phyloP scores from a whole-genome alignment of 2,888 invertebrate genomes.

The Plemyria rubiginata region DNA sequence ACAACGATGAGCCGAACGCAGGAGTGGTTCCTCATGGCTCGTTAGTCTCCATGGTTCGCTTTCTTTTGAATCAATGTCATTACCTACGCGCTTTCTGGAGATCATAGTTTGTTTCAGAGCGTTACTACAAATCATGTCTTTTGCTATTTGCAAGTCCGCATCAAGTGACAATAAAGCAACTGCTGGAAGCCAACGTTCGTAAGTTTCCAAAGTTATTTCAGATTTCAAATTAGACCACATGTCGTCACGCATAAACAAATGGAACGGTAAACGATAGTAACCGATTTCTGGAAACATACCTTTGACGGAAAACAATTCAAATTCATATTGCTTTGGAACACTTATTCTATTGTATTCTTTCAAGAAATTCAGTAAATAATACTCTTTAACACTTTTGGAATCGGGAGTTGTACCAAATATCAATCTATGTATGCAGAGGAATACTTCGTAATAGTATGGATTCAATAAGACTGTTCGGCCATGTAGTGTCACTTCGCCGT shows the following conservation, averaged over 20 bases:
- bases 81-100: constrained; percentile 60
- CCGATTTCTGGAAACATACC: constrained; percentile 82
- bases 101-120: constrained; percentile 83
- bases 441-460: constrained; percentile 80
- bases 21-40: constrained; percentile 72
- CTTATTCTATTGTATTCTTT: constrained; percentile 74
- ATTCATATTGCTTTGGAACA: constrained; percentile 77
- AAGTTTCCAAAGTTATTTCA: constrained; percentile 80
- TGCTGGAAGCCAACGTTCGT: constrained; percentile 77
- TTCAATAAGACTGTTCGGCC: constrained; percentile 74
- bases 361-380: constrained; percentile 73
- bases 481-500: constrained; percentile 76
- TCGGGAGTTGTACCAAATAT: constrained; percentile 62
- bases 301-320: constrained; percentile 78
- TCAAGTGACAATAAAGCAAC: constrained; percentile 72
- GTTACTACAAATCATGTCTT: constrained; percentile 82
- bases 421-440: constrained; percentile 71
- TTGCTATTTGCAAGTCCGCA: constrained; percentile 74
- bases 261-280: constrained; percentile 77
- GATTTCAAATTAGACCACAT: constrained; percentile 82
- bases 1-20: constrained; percentile 78
- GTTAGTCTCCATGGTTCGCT: constrained; percentile 73
- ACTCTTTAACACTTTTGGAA: constrained; percentile 67
- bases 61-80: constrained; percentile 59
- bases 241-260: constrained; percentile 77